Evolutionary conservation across 2,888 invertebrate species (phyloP).

Genomic region (Diplolepis rosae): DNA sequence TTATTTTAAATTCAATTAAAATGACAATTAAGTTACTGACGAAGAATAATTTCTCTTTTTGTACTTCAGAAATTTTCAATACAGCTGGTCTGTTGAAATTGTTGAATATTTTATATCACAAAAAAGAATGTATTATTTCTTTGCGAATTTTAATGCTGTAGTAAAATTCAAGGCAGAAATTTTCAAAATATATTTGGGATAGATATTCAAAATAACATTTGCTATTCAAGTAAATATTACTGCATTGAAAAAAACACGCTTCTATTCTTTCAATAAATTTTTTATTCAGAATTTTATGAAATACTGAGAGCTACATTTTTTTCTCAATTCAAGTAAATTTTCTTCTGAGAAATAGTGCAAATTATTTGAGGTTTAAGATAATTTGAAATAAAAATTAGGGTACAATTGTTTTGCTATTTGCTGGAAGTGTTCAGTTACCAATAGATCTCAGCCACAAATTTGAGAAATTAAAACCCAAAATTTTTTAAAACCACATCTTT

Average conservation of each 20-base stretch:
- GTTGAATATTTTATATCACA: not conserved
- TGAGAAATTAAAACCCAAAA: not conserved
- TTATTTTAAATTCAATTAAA: not conserved
- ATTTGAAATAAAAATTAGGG: too few species aligned
- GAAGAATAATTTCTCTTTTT: too few species aligned
- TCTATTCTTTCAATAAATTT: too few species aligned
- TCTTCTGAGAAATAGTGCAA: not conserved
- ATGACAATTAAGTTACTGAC: too few species aligned
- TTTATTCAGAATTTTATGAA: too few species aligned
- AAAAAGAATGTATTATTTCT: too few species aligned
- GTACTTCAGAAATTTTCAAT: too few species aligned
- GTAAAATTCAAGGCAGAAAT: too few species aligned
- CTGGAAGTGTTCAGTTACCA: not conserved
- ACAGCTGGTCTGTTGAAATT: not conserved
- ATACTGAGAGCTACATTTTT: not conserved
- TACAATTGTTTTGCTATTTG: not conserved
- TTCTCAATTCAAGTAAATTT: not conserved
- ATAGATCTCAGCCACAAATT: slow-evolving; percentile 8
- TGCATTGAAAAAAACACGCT: too few species aligned
- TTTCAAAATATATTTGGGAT: not conserved
- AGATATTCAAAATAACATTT: not conserved
- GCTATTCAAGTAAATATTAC: too few species aligned
- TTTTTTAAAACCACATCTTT: not conserved
- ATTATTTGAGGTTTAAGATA: too few species aligned
- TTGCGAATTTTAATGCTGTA: too few species aligned